Conservation (phyloP, 2,797 vertebrate species). For the Lagocephalus sceleratus region DNA sequence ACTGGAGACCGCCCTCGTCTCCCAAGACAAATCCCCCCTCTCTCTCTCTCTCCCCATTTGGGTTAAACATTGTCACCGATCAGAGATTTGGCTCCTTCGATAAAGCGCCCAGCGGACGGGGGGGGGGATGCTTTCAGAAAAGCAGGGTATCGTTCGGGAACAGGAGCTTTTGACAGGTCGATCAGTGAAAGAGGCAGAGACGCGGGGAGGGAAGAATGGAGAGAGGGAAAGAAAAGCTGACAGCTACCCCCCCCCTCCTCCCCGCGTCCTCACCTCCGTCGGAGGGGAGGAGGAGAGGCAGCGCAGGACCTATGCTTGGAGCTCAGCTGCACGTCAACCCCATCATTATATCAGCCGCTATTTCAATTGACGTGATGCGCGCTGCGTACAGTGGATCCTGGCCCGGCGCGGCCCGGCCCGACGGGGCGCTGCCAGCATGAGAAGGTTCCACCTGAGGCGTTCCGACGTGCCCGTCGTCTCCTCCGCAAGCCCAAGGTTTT, state of each 20-base stretch:
- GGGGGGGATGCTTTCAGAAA: conserved; percentile 34
- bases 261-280: no score
- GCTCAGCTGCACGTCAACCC: conserved; percentile 64
- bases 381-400: conserved; percentile 32
- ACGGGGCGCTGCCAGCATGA: conserved; percentile 39
- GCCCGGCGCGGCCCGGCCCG: conserved; percentile 39
- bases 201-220: conserved; percentile 21
- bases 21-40: conserved; percentile 48
- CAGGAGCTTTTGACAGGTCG: conserved; percentile 67
- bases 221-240: conserved; percentile 46
- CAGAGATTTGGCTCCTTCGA: conserved; percentile 28
- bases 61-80: conserved; percentile 32
- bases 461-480: no score
- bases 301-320: conserved; percentile 49
- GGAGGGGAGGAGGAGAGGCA: conserved; percentile 47
- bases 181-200: conserved; percentile 55
- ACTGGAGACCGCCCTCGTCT: conserved; percentile 27
- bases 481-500: no score
- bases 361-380: conserved; percentile 51
- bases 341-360: conserved; percentile 51
- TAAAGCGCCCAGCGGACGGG: conserved; percentile 34
- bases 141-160: conserved; percentile 35
- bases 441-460: conserved; percentile 13
- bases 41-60: no score
- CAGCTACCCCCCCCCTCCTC: conserved; percentile 49